Percentiles rank a stretch among this genome's conserved stretches.
Conservation (phyloP, 2,113 vertebrate species). For the Paraplagusia blochii region DNA sequence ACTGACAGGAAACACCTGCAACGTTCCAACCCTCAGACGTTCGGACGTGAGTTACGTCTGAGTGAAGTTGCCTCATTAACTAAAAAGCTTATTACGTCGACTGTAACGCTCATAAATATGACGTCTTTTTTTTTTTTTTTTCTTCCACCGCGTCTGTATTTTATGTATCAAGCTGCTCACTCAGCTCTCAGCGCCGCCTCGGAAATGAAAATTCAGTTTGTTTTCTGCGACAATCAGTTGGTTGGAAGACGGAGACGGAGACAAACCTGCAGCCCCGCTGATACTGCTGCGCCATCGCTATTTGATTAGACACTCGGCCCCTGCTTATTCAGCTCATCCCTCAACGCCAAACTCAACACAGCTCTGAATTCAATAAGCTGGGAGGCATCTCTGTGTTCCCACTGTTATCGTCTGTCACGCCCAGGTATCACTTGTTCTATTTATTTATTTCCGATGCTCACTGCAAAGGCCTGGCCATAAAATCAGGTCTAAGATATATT, state of each 20-base stretch:
- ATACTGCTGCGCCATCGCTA: slow-evolving; percentile 36
- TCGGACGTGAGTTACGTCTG: slow-evolving; percentile 55
- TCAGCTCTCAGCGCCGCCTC: not conserved
- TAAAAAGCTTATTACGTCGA: slow-evolving; percentile 63
- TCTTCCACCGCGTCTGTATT: not conserved
- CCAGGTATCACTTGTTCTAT: slow-evolving; percentile 4
- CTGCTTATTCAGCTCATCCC: slow-evolving; percentile 56
- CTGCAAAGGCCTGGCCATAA: not conserved
- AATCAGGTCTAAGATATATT: not conserved
- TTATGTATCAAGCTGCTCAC: not conserved
- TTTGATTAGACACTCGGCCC: slow-evolving; percentile 47
- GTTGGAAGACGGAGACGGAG: slow-evolving; percentile 6
- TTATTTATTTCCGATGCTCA: not conserved
- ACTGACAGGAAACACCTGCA: not conserved
- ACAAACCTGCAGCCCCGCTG: not conserved
- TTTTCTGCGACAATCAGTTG: not conserved
- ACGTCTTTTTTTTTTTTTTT: not conserved
- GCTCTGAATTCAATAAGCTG: slow-evolving; percentile 39
- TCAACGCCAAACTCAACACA: slow-evolving; percentile 42
- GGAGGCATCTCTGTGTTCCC: slow-evolving; percentile 7
- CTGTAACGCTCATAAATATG: slow-evolving; percentile 59
- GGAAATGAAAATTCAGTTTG: not conserved
- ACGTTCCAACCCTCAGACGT: slow-evolving; percentile 15
- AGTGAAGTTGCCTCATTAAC: slow-evolving; percentile 59
- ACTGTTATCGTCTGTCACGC: slow-evolving; percentile 3